phyloP scores from a whole-genome alignment of 2,888 invertebrate species.

The Himalopsyche kuldschensis region DNA sequence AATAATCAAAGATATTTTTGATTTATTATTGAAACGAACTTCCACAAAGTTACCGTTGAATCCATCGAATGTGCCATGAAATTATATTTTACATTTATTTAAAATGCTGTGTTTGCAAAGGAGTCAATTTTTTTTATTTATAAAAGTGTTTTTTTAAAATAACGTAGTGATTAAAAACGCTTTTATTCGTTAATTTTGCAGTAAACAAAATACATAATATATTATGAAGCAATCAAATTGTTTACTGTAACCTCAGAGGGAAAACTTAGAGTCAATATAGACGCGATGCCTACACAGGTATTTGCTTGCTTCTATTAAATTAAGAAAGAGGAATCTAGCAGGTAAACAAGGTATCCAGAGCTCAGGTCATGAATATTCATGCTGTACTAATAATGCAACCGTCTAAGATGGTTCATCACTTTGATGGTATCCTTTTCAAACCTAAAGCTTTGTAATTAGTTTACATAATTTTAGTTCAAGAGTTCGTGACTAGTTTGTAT shows the following conservation, averaged over 20 bases:
- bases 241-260: neutral
- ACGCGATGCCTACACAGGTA: neutral
- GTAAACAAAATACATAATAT: neutral
- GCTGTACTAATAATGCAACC: constrained; percentile 18
- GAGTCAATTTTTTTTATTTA: too few relatives aligned
- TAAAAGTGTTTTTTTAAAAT: too few relatives aligned
- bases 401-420: constrained; percentile 11
- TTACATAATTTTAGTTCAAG: constrained; percentile 2
- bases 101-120: too few relatives aligned
- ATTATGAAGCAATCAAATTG: neutral
- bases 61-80: too few relatives aligned
- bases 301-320: constrained; percentile 12
- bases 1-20: too few relatives aligned
- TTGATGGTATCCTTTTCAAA: constrained; percentile 21
- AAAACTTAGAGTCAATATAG: neutral
- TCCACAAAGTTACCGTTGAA: too few relatives aligned
- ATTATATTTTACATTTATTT: too few relatives aligned
- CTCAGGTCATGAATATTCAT: constrained; percentile 26
- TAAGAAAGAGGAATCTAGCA: constrained; percentile 20
- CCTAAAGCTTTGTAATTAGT: constrained; percentile 5
- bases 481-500: neutral
- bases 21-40: too few relatives aligned
- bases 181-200: neutral
- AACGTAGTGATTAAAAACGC: too few relatives aligned
- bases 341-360: constrained; percentile 13